Evolutionary conservation across 2,797 vertebrate genomes (phyloP).

Genomic region (Sciaenops ocellatus): DNA sequence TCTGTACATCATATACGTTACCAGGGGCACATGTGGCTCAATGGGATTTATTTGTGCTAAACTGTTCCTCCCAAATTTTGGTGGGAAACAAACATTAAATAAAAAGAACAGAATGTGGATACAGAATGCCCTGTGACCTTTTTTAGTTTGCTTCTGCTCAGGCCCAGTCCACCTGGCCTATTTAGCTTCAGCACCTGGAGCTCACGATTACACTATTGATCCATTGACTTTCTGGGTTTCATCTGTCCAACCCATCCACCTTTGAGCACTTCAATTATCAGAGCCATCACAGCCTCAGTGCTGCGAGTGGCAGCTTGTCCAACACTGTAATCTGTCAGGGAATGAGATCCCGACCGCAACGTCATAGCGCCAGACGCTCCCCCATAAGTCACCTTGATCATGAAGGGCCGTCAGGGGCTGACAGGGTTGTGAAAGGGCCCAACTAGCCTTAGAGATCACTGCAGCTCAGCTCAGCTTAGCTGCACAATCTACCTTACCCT

Average conservation of each 20-base stretch:
- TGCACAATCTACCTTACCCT: slow-evolving; percentile 47
- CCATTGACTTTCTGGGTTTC: slow-evolving; percentile 80
- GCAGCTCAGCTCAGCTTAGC: slow-evolving; percentile 50
- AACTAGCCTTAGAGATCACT: slow-evolving; percentile 62
- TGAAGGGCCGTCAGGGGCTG: slow-evolving; percentile 69
- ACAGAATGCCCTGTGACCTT: slow-evolving; percentile 59
- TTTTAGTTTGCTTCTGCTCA: slow-evolving; percentile 37
- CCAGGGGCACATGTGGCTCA: slow-evolving; percentile 40
- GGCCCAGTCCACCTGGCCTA: slow-evolving; percentile 62
- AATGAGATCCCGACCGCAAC: slow-evolving; percentile 75
- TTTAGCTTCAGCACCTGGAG: slow-evolving; percentile 77
- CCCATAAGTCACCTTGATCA: slow-evolving; percentile 85
- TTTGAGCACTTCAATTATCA: slow-evolving; percentile 87
- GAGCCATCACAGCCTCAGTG: slow-evolving; percentile 79
- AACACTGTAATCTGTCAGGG: slow-evolving; percentile 84
- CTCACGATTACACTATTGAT: slow-evolving; percentile 83
- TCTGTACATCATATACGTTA: slow-evolving; percentile 55
- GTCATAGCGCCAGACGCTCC: slow-evolving; percentile 67
- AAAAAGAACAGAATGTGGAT: slow-evolving; percentile 43
- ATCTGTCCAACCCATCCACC: slow-evolving; percentile 82
- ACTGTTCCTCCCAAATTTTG: slow-evolving; percentile 39
- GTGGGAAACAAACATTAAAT: slow-evolving; percentile 52
- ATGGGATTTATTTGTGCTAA: slow-evolving; percentile 54
- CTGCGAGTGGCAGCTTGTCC: slow-evolving; percentile 83
- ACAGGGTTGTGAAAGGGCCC: slow-evolving; percentile 67